A percentile compares a stretch with the other conserved stretches of the same genome.
phyloP scores from a whole-genome alignment of 1,140 invertebrate species.

The Drosophila varians region DNA sequence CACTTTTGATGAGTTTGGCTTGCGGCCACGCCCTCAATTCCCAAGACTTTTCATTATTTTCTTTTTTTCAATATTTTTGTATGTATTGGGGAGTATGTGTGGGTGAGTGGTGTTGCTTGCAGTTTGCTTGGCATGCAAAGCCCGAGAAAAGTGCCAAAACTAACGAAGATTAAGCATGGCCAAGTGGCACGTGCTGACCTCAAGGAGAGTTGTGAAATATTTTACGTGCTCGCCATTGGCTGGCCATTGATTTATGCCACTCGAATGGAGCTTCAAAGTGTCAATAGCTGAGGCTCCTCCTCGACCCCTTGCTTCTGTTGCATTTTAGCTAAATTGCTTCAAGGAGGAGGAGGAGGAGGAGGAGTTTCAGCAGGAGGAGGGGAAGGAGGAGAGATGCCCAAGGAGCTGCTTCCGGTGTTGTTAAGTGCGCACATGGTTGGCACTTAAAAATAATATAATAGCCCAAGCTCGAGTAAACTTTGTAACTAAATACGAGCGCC shows the following conservation, averaged over 20 bases:
- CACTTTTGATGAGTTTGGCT: constrained; percentile 68
- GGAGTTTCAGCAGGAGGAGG: not conserved
- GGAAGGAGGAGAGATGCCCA: not conserved
- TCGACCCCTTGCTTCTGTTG: constrained; percentile 41
- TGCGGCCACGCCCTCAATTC: constrained; percentile 17
- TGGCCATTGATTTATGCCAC: constrained; percentile 78
- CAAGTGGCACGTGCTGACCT: constrained; percentile 76
- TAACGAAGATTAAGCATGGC: constrained; percentile 79
- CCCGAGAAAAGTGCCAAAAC: constrained; percentile 73
- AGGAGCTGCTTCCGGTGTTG: constrained; percentile 68
- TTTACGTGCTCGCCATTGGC: constrained; percentile 75
- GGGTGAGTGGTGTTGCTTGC: not conserved
- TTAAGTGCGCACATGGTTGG: constrained; percentile 74
- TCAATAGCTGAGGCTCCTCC: constrained; percentile 54
- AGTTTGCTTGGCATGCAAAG: constrained; percentile 75
- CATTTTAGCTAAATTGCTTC: constrained; percentile 79
- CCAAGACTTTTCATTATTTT: not conserved
- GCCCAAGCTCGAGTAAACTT: constrained; percentile 76
- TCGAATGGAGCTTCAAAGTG: constrained; percentile 77
- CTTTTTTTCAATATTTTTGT: not conserved
- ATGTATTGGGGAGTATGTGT: not conserved
- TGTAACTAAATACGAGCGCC: constrained; percentile 76
- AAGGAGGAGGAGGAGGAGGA: constrained; percentile 6
- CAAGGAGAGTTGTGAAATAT: constrained; percentile 68
- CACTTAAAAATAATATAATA: constrained; percentile 79